Base-by-base conservation (phyloP, 2,113 vertebrate genomes). In the Ariopsis seemanni region DNA sequence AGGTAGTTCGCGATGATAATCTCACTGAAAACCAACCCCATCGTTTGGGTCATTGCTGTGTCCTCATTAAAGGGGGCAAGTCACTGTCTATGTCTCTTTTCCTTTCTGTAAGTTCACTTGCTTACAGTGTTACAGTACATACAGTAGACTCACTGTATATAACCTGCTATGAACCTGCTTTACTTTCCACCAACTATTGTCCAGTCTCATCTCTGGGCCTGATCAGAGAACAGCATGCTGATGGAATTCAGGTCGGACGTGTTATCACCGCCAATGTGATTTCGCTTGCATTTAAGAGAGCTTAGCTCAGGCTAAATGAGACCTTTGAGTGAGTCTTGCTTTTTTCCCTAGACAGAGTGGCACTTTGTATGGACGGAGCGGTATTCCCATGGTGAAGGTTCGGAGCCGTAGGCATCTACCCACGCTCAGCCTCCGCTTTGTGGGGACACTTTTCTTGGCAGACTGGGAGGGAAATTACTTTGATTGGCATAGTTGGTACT, bases 401-500 rank as follows among this genome's bases (percentile, higher is more conserved):
- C 58, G 22, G 87, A 86, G 92, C 91, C 92, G 88, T 91, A 91
- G 92, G 92, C 93, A 91, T 93, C 90, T 93, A 93, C 83, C 89
- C 89, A 48, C 91, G 92, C 90, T 91, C 81, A 81, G 91, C 90
- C 89, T 91, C n/a, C 90, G 91, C 94, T 93, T 94, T 95, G 95
- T 95, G 86, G 93, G 84, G 85, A 90, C 60, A 88, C 89, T 91
- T 93, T 90, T 91, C 92, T 90, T 87, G 90, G 92, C 91, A 93
- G 93, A 89, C 87, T 83, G 82, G 90, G 92, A 89, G 88, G 93
- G 90, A 94, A 94, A 93, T 94, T 94, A 92, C 94, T 94, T 94
- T 95, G 93, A 94, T 94, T 95, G 94, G 94, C 91, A 93, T 93
- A 94, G 92, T 93, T 93, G 55, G 94, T 94, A 93, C 93, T 91